Percentiles rank a stretch among this genome's conserved stretches.
phyloP scores from a whole-genome alignment of 2,113 vertebrate genomes.

The Accipiter virgatus region DNA sequence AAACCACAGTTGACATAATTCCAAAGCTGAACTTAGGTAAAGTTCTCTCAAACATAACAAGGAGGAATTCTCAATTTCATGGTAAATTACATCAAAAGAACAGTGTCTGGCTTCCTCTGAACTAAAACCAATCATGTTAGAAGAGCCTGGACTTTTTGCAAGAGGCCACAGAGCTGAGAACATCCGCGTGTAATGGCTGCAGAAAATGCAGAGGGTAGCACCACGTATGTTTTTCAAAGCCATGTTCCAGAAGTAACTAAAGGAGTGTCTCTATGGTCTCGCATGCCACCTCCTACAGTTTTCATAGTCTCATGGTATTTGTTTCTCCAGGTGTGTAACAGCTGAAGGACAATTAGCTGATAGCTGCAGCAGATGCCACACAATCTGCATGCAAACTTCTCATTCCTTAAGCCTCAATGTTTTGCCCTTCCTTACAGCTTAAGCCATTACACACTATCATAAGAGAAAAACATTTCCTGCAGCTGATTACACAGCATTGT shows the following conservation, averaged over 20 bases:
- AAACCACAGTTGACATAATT: background rate
- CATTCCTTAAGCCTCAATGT: background rate
- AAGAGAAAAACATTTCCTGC: constrained; percentile 57
- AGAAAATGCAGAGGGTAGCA: background rate
- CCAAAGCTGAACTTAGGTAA: background rate
- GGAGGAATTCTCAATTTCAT: background rate
- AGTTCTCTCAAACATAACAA: background rate
- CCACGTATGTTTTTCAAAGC: background rate
- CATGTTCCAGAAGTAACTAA: background rate
- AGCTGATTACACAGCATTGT: background rate
- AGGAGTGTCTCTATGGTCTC: background rate
- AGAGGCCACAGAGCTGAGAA: background rate
- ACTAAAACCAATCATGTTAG: rapidly evolving
- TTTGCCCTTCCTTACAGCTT: background rate
- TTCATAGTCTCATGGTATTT: background rate
- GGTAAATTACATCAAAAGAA: background rate
- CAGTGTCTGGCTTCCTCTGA: background rate
- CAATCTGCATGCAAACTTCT: background rate
- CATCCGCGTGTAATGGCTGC: background rate
- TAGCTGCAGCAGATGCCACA: background rate
- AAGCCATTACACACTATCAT: background rate
- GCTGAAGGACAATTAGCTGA: background rate
- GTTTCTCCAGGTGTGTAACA: background rate
- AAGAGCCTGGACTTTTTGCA: background rate
- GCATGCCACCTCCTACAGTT: background rate